These are phyloP conservation scores for Ammodytes dubius DNA, from an alignment of 2,113 vertebrate species.

Conservation along the genomic window DNA sequence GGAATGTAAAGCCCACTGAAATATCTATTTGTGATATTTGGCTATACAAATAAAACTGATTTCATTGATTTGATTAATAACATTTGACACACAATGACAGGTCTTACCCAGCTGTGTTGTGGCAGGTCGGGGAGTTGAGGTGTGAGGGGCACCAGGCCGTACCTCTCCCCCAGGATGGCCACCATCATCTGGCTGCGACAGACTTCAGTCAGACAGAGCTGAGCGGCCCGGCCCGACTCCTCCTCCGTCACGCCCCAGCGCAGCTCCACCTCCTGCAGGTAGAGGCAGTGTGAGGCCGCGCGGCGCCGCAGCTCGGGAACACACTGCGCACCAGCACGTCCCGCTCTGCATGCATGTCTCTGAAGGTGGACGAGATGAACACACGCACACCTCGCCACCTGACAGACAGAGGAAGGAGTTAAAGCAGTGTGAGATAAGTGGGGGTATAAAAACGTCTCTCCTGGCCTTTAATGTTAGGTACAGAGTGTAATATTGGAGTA, in stretches of 20 bases:
- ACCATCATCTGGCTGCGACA: conserved; percentile 89
- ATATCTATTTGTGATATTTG: too few relatives aligned
- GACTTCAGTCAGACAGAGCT: conserved; percentile 91
- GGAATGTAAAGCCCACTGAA: too few relatives aligned
- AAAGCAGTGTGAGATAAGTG: neutral
- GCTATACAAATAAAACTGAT: too few relatives aligned
- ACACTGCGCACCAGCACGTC: conserved; percentile 87
- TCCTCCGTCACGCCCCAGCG: conserved; percentile 93
- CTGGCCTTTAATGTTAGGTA: neutral
- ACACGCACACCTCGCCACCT: conserved; percentile 89
- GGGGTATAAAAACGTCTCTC: neutral
- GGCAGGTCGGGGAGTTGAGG: conserved; percentile 87
- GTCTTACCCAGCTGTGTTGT: conserved; percentile 90
- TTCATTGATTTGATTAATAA: too few relatives aligned
- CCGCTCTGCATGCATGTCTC: conserved; percentile 92
- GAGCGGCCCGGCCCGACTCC: conserved; percentile 84
- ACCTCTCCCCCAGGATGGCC: conserved; percentile 89
- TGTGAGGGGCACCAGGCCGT: conserved; percentile 84
- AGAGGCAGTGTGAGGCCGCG: conserved; percentile 80
- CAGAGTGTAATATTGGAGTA: neutral
- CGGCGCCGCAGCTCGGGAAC: conserved; percentile 88
- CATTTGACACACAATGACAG: neutral
- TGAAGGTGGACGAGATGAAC: conserved; percentile 93
- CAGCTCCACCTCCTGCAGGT: conserved; percentile 90
- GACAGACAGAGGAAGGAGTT: neutral